Base-by-base conservation (phyloP, 92 coral and sea anemone species). In the Phenganax subtilis region DNA sequence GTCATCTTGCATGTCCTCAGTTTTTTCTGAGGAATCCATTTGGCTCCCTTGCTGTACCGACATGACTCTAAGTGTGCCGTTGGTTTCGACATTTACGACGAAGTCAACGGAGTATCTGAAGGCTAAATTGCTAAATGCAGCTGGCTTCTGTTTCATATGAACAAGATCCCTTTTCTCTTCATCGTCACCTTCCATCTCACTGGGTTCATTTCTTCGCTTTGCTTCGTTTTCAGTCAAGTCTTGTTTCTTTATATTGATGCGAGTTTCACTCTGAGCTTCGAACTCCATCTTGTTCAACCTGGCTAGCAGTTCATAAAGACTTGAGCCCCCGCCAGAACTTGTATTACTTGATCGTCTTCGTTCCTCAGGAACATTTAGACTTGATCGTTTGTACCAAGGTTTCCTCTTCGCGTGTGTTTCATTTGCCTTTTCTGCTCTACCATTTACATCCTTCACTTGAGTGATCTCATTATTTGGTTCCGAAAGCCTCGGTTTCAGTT, bases 81-180 rank as follows among this genome's bases (percentile, higher is more conserved):
- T 65, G 0, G 73, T 54, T 47, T 79, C 61, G 53, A 79, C 74
- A 53, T 62, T 79, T 62, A 27, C 83, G 20, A 65, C 62, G 16
- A 74, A 79, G 54, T 14, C 83, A 44, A 65, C 62, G 16, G 83
- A 79, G 54, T 79, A 74, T 10, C 83, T 55, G 62, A 79, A 79
- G n/a, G 83, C 83, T 74, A 79, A 14, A 17, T 79, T 79, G 17
- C 74, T 59, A 64, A 79, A 79, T 15, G 83, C 63, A 10, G 14
- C 51, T 1, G 27, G 54, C 2, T 14, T 64, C 54, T 12, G 81
- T 59, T 27, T 27, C 20, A 58, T 86, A 30, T 84, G 84, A 82
- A 83, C 85, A 67, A 88, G 89, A 15, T 82, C 88, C 75, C 84
- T 84, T 71, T 90, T 87, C 8, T 77, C 51, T 8, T 30, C 62